phyloP scores from a whole-genome alignment of 2,888 invertebrate species.

The Drosophila helvetica region DNA sequence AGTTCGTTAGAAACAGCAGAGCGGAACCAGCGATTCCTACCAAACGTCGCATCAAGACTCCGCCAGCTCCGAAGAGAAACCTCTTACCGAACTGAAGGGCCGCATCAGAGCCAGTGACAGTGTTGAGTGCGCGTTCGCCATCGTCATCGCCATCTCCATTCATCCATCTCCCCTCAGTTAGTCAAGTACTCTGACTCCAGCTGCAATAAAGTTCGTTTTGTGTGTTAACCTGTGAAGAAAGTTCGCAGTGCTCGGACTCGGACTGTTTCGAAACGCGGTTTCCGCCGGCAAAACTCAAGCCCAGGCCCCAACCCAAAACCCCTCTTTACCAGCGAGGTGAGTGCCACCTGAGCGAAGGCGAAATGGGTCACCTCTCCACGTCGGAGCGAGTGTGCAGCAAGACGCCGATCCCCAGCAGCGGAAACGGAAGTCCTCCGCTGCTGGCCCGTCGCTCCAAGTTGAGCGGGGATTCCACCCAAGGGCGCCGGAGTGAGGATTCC shows the following conservation, averaged over 20 bases:
- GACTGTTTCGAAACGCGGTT: slow-evolving; percentile 60
- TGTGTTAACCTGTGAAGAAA: slow-evolving; percentile 77
- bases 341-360: slow-evolving; percentile 30
- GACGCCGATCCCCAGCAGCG: slow-evolving; percentile 57
- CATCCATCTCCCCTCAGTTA: slow-evolving; percentile 16
- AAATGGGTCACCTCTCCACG: slow-evolving; percentile 82
- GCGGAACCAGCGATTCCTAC: slow-evolving; percentile 31
- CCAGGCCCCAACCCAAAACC: slow-evolving; percentile 8
- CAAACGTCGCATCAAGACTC: slow-evolving; percentile 19
- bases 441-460: slow-evolving; percentile 58
- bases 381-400: slow-evolving; percentile 80
- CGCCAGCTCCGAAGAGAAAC: slow-evolving; percentile 35
- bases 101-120: slow-evolving; percentile 22
- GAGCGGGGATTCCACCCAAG: slow-evolving; percentile 51
- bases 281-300: slow-evolving; percentile 51
- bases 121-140: slow-evolving; percentile 11
- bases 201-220: slow-evolving; percentile 63
- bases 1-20: slow-evolving; percentile 76
- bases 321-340: not conserved
- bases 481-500: slow-evolving; percentile 61
- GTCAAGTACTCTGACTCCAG: slow-evolving; percentile 51
- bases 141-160: slow-evolving; percentile 8
- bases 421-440: slow-evolving; percentile 57
- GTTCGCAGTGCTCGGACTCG: slow-evolving; percentile 49
- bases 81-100: slow-evolving; percentile 38